These are phyloP conservation scores for Vireo griseus DNA, from an alignment of 2,797 vertebrate genomes.

Conservation along the genomic window DNA sequence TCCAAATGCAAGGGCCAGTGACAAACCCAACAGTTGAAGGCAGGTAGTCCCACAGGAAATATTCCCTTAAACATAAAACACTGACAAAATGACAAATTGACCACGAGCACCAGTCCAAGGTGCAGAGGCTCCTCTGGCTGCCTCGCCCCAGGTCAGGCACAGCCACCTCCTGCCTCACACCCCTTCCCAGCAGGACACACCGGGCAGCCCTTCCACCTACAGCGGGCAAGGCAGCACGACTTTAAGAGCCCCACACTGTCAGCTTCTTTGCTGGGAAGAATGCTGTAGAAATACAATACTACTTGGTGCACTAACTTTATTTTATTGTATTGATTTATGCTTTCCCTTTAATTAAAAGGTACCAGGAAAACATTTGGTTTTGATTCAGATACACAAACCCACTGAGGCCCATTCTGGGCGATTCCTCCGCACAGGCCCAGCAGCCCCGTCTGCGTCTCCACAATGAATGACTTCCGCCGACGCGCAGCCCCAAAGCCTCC, in stretches of 20 bases:
- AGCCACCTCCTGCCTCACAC: neutral
- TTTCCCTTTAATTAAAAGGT: conserved; percentile 55
- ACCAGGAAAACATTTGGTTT: conserved; percentile 43
- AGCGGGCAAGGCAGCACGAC: accelerated
- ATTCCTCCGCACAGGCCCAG: neutral
- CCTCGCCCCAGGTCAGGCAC: neutral
- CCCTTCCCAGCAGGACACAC: neutral
- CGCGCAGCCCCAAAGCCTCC: neutral
- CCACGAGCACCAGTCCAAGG: accelerated
- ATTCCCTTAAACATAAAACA: neutral
- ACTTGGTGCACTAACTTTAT: neutral
- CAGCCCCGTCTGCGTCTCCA: neutral
- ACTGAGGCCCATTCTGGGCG: neutral
- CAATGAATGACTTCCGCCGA: conserved; percentile 68
- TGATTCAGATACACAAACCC: neutral
- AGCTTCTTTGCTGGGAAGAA: neutral
- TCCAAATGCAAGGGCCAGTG: neutral
- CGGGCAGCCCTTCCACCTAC: neutral
- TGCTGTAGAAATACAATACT: neutral
- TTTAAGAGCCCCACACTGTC: neutral
- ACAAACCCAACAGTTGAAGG: neutral
- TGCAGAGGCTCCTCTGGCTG: neutral
- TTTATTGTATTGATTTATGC: conserved; percentile 22
- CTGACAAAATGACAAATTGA: neutral
- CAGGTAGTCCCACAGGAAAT: neutral